Conservation (phyloP, 2,888 invertebrate genomes). For the Ctena decussata region DNA sequence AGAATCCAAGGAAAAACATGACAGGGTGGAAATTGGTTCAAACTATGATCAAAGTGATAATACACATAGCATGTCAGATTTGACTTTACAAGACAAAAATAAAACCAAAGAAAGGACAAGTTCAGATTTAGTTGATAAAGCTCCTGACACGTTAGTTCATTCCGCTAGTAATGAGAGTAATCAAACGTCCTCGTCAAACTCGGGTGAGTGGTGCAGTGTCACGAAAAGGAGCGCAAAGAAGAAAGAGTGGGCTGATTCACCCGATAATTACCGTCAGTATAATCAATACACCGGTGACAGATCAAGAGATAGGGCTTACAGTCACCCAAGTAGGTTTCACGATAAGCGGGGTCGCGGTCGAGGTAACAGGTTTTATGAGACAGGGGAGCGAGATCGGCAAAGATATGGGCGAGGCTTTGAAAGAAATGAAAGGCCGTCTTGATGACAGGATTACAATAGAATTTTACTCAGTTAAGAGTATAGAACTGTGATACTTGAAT, state of each 20-base stretch:
- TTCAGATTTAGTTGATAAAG: background rate
- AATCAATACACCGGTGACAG: constrained; percentile 6
- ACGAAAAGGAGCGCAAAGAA: constrained; percentile 39
- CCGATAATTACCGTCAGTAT: constrained; percentile 17
- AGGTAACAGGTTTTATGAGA: constrained; percentile 19
- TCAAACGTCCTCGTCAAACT: constrained; percentile 18
- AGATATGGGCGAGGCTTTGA: constrained; percentile 11
- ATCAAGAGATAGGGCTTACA: constrained; percentile 31
- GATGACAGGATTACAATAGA: constrained; percentile 23
- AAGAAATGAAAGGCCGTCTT: constrained; percentile 16
- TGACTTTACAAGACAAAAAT: constrained; percentile 20
- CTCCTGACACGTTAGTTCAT: constrained; percentile 20
- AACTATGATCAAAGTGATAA: constrained; percentile 6
- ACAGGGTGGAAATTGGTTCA: background rate
- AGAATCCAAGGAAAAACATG: background rate
- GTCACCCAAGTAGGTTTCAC: background rate
- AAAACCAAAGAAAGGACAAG: constrained; percentile 19
- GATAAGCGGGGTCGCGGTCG: constrained; percentile 21
- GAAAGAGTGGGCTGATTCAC: constrained; percentile 15
- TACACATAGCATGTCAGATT: background rate
- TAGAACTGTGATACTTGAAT: background rate
- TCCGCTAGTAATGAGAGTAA: constrained; percentile 3
- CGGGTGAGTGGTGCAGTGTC: constrained; percentile 45
- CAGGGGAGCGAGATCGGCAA: constrained; percentile 28
- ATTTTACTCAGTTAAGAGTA: background rate